phyloP scores from a whole-genome alignment of 2,113 vertebrate species.

The Rissa tridactyla region DNA sequence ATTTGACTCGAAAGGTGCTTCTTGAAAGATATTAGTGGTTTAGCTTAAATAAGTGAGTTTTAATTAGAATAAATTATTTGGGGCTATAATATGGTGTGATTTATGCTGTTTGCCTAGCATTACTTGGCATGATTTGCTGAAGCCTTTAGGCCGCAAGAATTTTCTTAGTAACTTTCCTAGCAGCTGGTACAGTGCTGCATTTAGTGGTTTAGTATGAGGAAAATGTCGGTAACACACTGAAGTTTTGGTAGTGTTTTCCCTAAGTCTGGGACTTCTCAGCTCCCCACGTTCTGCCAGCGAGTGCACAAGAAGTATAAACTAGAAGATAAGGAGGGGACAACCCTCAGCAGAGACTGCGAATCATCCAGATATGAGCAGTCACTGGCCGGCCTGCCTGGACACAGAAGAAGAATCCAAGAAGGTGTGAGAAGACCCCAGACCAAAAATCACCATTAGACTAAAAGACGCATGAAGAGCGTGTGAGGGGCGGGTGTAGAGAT shows the following conservation, averaged over 20 bases:
- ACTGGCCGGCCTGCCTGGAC: neutral
- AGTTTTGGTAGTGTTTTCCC: neutral
- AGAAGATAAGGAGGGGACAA: neutral
- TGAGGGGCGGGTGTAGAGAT: neutral
- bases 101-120: neutral
- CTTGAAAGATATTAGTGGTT: neutral
- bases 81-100: neutral
- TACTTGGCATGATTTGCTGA: neutral
- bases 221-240: neutral
- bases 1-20: neutral
- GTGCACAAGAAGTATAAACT: neutral
- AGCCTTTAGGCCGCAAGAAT: neutral
- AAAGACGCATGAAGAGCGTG: neutral
- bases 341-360: neutral
- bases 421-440: neutral
- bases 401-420: neutral
- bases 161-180: neutral
- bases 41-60: neutral
- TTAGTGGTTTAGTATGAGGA: neutral
- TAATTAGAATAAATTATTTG: neutral
- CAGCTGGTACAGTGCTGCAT: neutral
- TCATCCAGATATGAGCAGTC: neutral
- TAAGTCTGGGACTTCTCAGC: neutral
- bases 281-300: neutral
- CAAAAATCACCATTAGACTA: neutral